Conservation (phyloP, 2,113 vertebrate species). For the Bos javanicus region DNA sequence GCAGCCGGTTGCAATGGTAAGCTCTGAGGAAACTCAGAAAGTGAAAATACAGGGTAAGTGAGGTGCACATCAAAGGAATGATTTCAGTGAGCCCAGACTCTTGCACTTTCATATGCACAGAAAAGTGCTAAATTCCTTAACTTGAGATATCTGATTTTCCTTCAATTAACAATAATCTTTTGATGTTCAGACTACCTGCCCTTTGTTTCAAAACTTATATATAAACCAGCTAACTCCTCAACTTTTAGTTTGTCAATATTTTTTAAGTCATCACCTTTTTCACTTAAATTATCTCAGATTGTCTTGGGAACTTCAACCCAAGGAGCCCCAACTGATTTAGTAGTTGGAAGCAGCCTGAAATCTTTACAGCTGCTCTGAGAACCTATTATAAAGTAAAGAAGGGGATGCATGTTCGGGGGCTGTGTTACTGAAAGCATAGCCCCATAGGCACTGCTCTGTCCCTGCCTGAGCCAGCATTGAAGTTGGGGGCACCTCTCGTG, state of each 20-base stretch:
- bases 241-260: background rate
- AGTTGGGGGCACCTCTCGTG: background rate
- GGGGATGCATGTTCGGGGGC: background rate
- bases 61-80: background rate
- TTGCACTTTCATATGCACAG: background rate
- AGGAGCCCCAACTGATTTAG: background rate
- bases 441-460: background rate
- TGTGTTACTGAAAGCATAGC: background rate
- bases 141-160: background rate
- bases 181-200: background rate
- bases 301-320: background rate
- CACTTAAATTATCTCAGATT: background rate
- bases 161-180: background rate
- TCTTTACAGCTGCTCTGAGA: background rate
- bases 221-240: background rate
- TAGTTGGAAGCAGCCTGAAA: background rate
- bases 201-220: background rate
- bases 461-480: background rate
- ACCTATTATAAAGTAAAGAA: background rate
- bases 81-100: background rate
- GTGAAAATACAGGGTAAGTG: background rate
- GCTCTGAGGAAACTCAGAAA: background rate
- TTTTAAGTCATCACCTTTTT: background rate
- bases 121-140: background rate
- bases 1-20: too few species aligned